Evolutionary conservation across 1,140 invertebrate species (phyloP).

Genomic region (Akabosia matsudoensis): DNA sequence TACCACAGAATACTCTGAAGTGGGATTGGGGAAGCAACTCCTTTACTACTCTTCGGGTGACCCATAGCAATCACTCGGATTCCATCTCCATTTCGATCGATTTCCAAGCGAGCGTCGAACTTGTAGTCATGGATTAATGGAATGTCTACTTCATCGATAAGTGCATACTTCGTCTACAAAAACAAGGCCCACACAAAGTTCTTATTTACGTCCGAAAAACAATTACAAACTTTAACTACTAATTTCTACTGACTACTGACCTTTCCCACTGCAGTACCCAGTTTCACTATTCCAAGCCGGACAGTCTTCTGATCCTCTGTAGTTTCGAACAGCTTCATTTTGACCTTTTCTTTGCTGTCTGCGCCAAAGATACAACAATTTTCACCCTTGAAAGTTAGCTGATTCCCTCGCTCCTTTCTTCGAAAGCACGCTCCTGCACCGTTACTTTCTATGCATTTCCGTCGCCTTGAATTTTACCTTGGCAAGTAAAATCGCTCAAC

Average conservation of each 20-base stretch:
- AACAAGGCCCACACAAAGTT: conserved; percentile 20
- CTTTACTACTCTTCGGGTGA: conserved; percentile 42
- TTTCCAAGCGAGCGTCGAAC: conserved; percentile 46
- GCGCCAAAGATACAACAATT: too few species aligned
- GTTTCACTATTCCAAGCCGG: conserved; percentile 42
- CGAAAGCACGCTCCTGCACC: too few species aligned
- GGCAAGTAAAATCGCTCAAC: too few species aligned
- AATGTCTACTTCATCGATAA: conserved; percentile 45
- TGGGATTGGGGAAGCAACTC: conserved; percentile 29
- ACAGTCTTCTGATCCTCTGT: conserved; percentile 45
- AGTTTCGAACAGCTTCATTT: conserved; percentile 44
- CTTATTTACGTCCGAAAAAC: neutral
- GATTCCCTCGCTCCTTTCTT: too few species aligned
- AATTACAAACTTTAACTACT: too few species aligned
- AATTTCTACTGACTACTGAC: conserved; percentile 20
- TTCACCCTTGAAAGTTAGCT: too few species aligned
- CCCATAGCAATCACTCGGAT: conserved; percentile 45
- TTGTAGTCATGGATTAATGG: conserved; percentile 45
- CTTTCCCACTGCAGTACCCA: conserved; percentile 46
- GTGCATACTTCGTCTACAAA: conserved; percentile 43
- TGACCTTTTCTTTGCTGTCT: too few species aligned
- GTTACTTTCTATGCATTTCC: too few species aligned
- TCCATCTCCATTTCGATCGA: conserved; percentile 46
- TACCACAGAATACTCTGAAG: conserved; percentile 45
- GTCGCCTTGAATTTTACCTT: too few species aligned